These are phyloP conservation scores for Microchirus variegatus DNA, from an alignment of 2,797 vertebrate species.

Conservation along the genomic window DNA sequence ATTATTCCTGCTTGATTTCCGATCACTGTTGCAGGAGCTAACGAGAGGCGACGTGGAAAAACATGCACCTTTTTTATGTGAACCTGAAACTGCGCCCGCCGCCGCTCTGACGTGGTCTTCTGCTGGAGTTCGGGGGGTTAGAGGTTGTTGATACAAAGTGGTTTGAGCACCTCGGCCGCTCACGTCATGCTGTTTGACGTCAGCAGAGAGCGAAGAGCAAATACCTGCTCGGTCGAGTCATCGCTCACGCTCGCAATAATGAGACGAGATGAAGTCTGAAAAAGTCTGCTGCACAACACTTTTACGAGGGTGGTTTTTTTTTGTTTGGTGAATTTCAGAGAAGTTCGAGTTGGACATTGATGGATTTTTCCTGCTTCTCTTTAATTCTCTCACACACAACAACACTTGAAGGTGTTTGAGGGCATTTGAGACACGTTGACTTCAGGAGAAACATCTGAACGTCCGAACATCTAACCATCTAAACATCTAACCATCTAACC, in stretches of 20 bases:
- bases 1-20: slow-evolving; percentile 69
- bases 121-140: slow-evolving; percentile 12
- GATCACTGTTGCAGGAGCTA: slow-evolving; percentile 61
- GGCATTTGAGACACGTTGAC: no score
- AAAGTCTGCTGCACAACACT: background rate
- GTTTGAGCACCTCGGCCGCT: slow-evolving; percentile 8
- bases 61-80: slow-evolving; percentile 60
- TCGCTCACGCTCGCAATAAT: slow-evolving; percentile 60
- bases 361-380: background rate
- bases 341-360: background rate
- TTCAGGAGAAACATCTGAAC: no score
- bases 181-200: slow-evolving; percentile 72
- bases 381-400: no score
- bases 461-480: no score
- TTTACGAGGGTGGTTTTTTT: background rate
- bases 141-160: slow-evolving; percentile 54
- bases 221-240: slow-evolving; percentile 72
- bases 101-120: slow-evolving; percentile 52
- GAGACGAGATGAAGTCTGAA: slow-evolving; percentile 36
- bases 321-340: background rate
- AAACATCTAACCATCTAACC: no score
- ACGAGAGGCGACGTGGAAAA: slow-evolving; percentile 72
- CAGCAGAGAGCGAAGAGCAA: slow-evolving; percentile 53
- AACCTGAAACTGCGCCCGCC: slow-evolving; percentile 54
- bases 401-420: no score